Evolutionary conservation across 2,797 vertebrate species (phyloP).

Genomic region (Halcyon smyrnensis): DNA sequence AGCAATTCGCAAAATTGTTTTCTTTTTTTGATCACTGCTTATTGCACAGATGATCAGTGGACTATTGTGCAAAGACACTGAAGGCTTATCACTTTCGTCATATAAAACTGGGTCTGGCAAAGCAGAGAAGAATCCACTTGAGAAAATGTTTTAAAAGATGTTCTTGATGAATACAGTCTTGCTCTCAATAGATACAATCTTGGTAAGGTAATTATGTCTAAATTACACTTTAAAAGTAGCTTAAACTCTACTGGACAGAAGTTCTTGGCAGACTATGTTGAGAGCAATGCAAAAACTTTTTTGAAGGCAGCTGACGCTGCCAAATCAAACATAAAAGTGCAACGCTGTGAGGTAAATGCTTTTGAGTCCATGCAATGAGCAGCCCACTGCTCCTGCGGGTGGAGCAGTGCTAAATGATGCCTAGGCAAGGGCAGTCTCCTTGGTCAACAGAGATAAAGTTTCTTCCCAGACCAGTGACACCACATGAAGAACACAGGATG

Average conservation of each 20-base stretch:
- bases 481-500: not conserved
- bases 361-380: slow-evolving; percentile 28
- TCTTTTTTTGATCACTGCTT: slow-evolving; percentile 9
- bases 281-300: slow-evolving; percentile 23
- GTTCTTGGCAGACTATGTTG: slow-evolving; percentile 29
- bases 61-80: not conserved
- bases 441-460: not conserved
- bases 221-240: slow-evolving; percentile 41
- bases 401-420: not conserved
- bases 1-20: not conserved
- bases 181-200: slow-evolving; percentile 56
- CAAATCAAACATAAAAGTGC: slow-evolving; percentile 23
- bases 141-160: slow-evolving; percentile 35
- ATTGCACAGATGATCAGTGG: not conserved
- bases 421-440: not conserved
- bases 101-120: not conserved
- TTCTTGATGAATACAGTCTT: slow-evolving; percentile 50
- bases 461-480: slow-evolving; percentile 15
- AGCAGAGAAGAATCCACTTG: slow-evolving; percentile 26
- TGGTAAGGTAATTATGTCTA: slow-evolving; percentile 49
- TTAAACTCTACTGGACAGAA: slow-evolving; percentile 52
- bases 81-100: slow-evolving; percentile 9
- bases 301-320: slow-evolving; percentile 2
- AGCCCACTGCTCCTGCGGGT: not conserved
- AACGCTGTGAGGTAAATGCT: slow-evolving; percentile 19